Percentiles rank a stretch among this genome's conserved stretches.
These are phyloP conservation scores for Craniophora ligustri DNA, from an alignment of 2,888 invertebrate species.

Conservation along the genomic window DNA sequence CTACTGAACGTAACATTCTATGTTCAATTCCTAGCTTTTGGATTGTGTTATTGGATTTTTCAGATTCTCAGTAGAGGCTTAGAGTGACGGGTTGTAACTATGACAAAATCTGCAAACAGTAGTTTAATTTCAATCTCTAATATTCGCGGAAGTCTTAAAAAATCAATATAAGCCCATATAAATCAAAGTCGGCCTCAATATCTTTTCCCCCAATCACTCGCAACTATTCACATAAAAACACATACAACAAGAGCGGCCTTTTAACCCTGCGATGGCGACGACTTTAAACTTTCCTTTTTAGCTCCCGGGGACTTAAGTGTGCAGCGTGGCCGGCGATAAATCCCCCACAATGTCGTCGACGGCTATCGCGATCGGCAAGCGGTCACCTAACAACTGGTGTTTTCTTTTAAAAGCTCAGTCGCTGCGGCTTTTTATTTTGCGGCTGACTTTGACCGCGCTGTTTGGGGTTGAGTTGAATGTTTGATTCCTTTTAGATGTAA, in stretches of 20 bases:
- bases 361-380: conserved; percentile 59
- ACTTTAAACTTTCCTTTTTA: conserved; percentile 62
- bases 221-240: conserved; percentile 36
- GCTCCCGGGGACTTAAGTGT: conserved; percentile 58
- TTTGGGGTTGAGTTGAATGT: conserved; percentile 46
- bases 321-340: conserved; percentile 57
- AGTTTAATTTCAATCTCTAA: too few species aligned
- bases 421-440: conserved; percentile 54
- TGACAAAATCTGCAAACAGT: too few species aligned
- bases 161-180: conserved; percentile 2
- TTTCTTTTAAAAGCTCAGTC: conserved; percentile 58
- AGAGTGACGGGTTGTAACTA: too few species aligned
- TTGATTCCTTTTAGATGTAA: conserved; percentile 43
- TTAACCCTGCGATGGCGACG: conserved; percentile 42
- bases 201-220: conserved; percentile 34
- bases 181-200: conserved; percentile 15
- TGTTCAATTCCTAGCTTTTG: too few species aligned
- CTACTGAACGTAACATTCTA: too few species aligned
- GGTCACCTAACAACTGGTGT: conserved; percentile 57
- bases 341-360: conserved; percentile 53
- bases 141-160: too few species aligned
- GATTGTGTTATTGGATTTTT: too few species aligned
- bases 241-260: conserved; percentile 36
- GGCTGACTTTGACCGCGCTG: conserved; percentile 47
- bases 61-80: too few species aligned